Evolutionary conservation across 2,113 vertebrate species (phyloP).

Genomic region (Cynopterus brachyotis): DNA sequence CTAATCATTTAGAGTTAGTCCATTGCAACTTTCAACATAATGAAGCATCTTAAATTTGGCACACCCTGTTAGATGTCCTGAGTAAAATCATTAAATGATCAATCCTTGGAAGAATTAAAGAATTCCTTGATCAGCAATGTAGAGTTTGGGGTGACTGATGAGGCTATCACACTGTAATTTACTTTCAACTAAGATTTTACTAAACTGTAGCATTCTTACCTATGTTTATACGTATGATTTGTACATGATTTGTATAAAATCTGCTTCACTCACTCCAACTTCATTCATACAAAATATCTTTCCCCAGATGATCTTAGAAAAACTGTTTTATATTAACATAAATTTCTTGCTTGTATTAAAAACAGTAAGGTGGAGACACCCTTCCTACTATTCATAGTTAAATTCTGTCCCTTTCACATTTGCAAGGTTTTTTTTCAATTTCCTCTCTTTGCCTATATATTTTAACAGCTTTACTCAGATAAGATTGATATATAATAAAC

Average conservation of each 20-base stretch:
- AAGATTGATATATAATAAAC: neutral
- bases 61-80: neutral
- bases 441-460: neutral
- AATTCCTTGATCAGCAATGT: neutral
- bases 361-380: neutral
- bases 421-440: neutral
- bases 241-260: neutral
- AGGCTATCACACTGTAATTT: neutral
- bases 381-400: neutral
- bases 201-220: neutral
- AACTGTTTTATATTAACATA: neutral
- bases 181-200: neutral
- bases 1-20: neutral
- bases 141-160: neutral
- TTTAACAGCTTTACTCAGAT: neutral
- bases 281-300: neutral
- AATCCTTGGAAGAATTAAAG: neutral
- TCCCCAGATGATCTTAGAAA: neutral
- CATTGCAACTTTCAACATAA: no score
- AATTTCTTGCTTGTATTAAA: neutral
- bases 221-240: neutral
- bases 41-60: neutral
- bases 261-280: neutral
- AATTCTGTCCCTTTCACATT: neutral
- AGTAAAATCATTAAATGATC: neutral